Evolutionary conservation across 2,888 invertebrate species (phyloP).

Genomic region (Apamea crenata): DNA sequence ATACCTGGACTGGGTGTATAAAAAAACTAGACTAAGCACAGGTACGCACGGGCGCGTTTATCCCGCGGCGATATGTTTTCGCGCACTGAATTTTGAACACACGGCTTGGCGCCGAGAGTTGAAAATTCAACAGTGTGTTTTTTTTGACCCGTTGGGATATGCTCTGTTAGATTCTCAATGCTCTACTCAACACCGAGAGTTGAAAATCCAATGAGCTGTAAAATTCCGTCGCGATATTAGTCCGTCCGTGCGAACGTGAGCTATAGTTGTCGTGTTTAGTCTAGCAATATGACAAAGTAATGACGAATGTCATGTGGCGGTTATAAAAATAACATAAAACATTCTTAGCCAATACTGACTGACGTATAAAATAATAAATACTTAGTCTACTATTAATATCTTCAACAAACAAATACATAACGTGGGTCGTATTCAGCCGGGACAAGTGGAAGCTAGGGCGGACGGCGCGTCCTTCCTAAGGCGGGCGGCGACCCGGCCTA

Average conservation of each 20-base stretch:
- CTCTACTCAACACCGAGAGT: too few relatives aligned
- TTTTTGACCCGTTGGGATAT: too few relatives aligned
- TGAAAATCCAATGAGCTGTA: too few relatives aligned
- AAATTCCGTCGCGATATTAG: not conserved
- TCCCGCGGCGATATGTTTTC: too few relatives aligned
- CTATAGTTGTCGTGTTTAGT: not conserved
- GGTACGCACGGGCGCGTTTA: too few relatives aligned
- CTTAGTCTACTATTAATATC: slow-evolving; percentile 3
- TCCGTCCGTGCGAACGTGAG: not conserved
- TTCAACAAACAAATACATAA: slow-evolving; percentile 12
- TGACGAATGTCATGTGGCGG: not conserved
- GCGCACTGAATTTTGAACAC: too few relatives aligned
- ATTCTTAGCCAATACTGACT: not conserved
- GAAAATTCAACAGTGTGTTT: too few relatives aligned
- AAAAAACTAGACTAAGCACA: not conserved
- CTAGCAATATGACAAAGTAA: not conserved
- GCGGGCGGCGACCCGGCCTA: slow-evolving; percentile 61
- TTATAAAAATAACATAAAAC: not conserved
- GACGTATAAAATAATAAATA: slow-evolving; percentile 7
- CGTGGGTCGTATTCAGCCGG: slow-evolving; percentile 22
- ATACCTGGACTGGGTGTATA: not conserved
- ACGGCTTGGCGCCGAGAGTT: too few relatives aligned
- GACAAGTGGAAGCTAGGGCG: slow-evolving; percentile 66
- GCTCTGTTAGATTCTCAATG: too few relatives aligned
- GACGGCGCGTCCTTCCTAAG: slow-evolving; percentile 71